These are phyloP conservation scores for Drosophila yooni DNA, from an alignment of 2,888 invertebrate species.

Conservation along the genomic window DNA sequence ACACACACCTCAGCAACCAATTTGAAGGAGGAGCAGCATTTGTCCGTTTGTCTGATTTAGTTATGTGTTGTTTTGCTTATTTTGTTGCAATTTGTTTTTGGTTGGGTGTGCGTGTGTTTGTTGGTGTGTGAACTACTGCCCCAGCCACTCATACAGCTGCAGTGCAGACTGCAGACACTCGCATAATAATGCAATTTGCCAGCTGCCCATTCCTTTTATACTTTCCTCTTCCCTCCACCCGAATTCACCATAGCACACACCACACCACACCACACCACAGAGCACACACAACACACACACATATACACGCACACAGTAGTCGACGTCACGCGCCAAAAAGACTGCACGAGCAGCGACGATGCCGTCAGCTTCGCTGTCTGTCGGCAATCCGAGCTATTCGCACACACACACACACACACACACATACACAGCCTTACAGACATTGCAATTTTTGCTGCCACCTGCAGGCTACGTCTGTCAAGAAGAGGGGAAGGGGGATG, in stretches of 20 bases:
- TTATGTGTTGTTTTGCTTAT: conserved; percentile 65
- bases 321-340: conserved; percentile 79
- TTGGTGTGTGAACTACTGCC: conserved; percentile 16
- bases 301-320: conserved; percentile 32
- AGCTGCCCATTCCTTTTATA: conserved; percentile 59
- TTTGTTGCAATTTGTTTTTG: conserved; percentile 53
- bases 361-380: conserved; percentile 51
- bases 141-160: conserved; percentile 50
- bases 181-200: conserved; percentile 84
- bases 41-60: conserved; percentile 51
- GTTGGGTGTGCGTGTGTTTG: background rate
- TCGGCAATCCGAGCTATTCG: conserved; percentile 46
- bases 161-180: conserved; percentile 83
- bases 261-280: conserved; percentile 7
- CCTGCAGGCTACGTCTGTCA: conserved; percentile 60
- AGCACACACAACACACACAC: conserved; percentile 20
- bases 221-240: conserved; percentile 7
- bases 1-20: background rate
- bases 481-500: background rate
- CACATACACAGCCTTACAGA: conserved; percentile 8
- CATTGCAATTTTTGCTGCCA: conserved; percentile 60
- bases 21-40: conserved; percentile 13
- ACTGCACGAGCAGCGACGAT: conserved; percentile 55
- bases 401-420: conserved; percentile 22
- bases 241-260: conserved; percentile 12